phyloP scores from a whole-genome alignment of 2,113 vertebrate species.

The Pteruthius melanotis region DNA sequence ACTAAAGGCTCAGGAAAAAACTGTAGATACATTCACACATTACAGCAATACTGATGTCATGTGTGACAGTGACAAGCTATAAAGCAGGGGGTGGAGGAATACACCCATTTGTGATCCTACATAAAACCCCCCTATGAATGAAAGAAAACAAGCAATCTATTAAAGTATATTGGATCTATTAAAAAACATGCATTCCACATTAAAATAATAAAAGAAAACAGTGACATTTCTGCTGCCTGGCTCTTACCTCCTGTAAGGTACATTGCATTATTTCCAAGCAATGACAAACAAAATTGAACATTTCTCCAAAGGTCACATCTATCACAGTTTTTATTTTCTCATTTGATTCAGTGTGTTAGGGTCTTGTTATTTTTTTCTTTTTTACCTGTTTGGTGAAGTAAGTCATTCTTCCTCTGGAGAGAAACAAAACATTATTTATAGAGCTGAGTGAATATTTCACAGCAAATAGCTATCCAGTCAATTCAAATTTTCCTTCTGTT shows the following conservation, averaged over 20 bases:
- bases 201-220: not conserved
- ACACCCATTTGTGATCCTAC: not conserved
- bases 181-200: not conserved
- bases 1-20: not conserved
- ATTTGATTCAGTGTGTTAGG: constrained; percentile 42
- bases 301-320: constrained; percentile 70
- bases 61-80: not conserved
- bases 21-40: not conserved
- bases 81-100: not conserved
- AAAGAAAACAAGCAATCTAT: not conserved
- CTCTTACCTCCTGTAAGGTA: not conserved
- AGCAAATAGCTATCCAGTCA: constrained; percentile 23
- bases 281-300: constrained; percentile 56
- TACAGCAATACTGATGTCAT: not conserved
- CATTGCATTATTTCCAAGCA: constrained; percentile 28
- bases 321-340: constrained; percentile 64
- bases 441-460: constrained; percentile 2
- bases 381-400: constrained; percentile 6
- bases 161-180: constrained; percentile 19
- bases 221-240: not conserved
- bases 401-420: not conserved
- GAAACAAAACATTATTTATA: constrained; percentile 22
- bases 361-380: constrained; percentile 38
- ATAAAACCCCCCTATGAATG: not conserved
- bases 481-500: constrained; percentile 11